A percentile compares a stretch with the other conserved stretches of the same genome.
phyloP scores from a whole-genome alignment of 2,113 vertebrate species.

The Sprattus sprattus region DNA sequence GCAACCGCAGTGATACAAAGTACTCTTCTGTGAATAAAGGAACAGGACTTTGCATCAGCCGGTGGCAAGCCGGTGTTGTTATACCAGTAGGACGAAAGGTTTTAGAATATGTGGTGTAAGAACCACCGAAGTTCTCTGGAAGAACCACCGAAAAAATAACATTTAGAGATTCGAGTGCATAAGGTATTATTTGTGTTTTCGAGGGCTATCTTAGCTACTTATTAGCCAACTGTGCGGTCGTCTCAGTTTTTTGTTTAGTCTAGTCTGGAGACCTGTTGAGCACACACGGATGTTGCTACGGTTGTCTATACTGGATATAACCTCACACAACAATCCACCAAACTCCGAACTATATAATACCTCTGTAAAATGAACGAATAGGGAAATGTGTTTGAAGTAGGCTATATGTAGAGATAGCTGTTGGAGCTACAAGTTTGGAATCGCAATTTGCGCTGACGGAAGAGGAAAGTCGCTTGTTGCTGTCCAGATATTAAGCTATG shows the following conservation, averaged over 20 bases:
- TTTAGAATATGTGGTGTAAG: neutral
- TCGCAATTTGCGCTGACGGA: neutral
- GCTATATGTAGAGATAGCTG: neutral
- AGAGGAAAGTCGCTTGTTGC: neutral
- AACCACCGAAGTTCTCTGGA: no score
- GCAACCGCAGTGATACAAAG: neutral
- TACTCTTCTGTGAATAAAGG: neutral
- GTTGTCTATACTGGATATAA: neutral
- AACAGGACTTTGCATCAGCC: constrained; percentile 61
- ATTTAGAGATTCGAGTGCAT: no score
- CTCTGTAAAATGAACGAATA: neutral
- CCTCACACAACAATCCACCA: neutral
- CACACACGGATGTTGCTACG: neutral
- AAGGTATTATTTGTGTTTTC: neutral
- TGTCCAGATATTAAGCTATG: neutral
- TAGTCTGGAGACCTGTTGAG: neutral
- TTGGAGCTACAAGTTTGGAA: neutral
- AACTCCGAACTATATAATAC: neutral
- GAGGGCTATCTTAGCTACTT: neutral
- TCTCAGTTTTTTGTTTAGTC: neutral
- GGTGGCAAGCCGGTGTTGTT: neutral
- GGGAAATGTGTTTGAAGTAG: neutral
- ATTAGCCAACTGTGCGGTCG: neutral
- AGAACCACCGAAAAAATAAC: neutral
- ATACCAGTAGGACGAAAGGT: neutral